Conservation (phyloP, 2,113 vertebrate genomes). For the Cyanocitta stelleri region DNA sequence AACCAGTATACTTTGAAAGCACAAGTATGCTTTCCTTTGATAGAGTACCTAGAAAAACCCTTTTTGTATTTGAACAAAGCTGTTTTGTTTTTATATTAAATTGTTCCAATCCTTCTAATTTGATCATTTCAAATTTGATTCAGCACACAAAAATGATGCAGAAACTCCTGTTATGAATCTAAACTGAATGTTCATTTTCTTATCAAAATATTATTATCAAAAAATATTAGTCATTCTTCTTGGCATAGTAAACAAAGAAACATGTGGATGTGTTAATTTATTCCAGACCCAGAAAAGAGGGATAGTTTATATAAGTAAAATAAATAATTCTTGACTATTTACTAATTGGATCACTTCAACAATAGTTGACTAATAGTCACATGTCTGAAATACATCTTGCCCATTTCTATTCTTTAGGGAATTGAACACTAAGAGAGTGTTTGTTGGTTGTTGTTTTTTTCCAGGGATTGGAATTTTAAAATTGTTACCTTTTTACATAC, state of each 20-base stretch:
- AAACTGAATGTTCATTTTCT: slow-evolving; percentile 42
- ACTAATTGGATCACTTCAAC: slow-evolving; percentile 55
- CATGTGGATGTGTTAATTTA: slow-evolving; percentile 52
- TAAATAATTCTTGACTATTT: slow-evolving; percentile 49
- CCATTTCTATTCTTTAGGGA: slow-evolving; percentile 16
- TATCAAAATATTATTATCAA: slow-evolving; percentile 58
- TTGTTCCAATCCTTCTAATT: slow-evolving; percentile 34
- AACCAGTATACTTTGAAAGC: neutral
- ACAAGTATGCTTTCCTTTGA: slow-evolving; percentile 12
- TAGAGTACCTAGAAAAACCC: neutral
- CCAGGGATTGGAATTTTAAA: neutral
- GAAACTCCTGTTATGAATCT: slow-evolving; percentile 44
- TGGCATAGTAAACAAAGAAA: slow-evolving; percentile 54
- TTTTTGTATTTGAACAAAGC: slow-evolving; percentile 9
- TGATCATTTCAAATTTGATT: slow-evolving; percentile 43
- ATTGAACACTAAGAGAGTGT: neutral
- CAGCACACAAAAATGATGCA: slow-evolving; percentile 16
- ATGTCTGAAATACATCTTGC: slow-evolving; percentile 37
- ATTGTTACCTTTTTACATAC: slow-evolving; percentile 39
- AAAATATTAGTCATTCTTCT: slow-evolving; percentile 50
- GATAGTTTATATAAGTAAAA: slow-evolving; percentile 50
- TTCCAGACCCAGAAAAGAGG: slow-evolving; percentile 20
- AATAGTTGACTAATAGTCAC: slow-evolving; percentile 57
- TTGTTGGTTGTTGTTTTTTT: neutral
- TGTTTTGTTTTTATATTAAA: slow-evolving; percentile 27